Evolutionary conservation across 2,113 vertebrate genomes (phyloP).

Genomic region (Apodemus sylvaticus): DNA sequence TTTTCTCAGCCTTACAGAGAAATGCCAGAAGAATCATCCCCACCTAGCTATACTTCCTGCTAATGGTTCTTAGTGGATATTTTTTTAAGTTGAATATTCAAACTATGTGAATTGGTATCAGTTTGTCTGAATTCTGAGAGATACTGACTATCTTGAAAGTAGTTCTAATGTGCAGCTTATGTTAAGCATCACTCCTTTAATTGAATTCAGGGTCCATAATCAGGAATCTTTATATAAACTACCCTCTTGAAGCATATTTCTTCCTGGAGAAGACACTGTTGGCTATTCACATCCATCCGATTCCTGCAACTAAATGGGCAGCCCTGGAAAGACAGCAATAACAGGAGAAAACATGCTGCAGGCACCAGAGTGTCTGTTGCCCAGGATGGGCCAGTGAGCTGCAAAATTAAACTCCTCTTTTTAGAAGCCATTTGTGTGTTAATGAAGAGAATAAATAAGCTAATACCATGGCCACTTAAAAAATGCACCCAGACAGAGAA

Average conservation of each 20-base stretch:
- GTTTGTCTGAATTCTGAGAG: neutral
- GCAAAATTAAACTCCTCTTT: constrained; percentile 76
- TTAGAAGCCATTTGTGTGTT: constrained; percentile 73
- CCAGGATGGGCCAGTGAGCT: constrained; percentile 66
- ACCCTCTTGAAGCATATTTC: neutral
- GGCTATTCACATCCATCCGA: neutral
- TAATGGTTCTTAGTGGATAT: neutral
- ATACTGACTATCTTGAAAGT: no score
- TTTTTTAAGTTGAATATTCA: neutral
- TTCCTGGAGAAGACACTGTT: neutral
- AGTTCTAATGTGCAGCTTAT: neutral
- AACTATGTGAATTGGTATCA: neutral
- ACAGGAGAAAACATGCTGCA: neutral
- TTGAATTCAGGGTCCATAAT: neutral
- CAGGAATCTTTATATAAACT: neutral
- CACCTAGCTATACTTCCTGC: neutral
- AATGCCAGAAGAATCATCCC: neutral
- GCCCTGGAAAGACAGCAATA: neutral
- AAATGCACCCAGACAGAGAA: constrained; percentile 63
- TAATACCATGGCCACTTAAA: constrained; percentile 53
- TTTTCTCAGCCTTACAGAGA: neutral
- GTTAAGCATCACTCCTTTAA: neutral
- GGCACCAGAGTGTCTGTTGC: neutral
- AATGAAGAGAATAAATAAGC: constrained; percentile 68
- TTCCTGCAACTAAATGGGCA: neutral